phyloP scores from a whole-genome alignment of 2,888 invertebrate species.

The Lithophane leautieri region DNA sequence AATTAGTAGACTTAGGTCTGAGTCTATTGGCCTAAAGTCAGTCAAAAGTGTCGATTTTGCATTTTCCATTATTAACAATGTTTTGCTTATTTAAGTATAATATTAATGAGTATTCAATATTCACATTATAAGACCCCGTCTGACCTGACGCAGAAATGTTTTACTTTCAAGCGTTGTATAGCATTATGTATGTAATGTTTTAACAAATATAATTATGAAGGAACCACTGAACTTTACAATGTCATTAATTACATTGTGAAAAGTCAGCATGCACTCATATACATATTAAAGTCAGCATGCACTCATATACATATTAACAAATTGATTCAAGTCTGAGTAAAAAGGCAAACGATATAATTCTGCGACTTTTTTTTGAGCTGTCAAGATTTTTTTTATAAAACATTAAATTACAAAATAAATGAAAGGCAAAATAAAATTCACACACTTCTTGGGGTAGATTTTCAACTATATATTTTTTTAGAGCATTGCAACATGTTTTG shows the following conservation, averaged over 20 bases:
- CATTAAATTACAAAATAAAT: not conserved
- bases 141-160: slow-evolving; percentile 28
- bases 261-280: not conserved
- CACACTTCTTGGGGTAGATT: not conserved
- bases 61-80: not conserved
- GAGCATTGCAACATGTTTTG: not conserved
- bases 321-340: not conserved
- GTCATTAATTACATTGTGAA: not conserved
- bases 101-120: slow-evolving; percentile 16
- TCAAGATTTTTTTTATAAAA: no score
- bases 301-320: not conserved
- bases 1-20: not conserved
- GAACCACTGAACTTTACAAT: slow-evolving; percentile 22
- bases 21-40: no score
- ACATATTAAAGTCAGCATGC: not conserved
- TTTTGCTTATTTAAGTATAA: not conserved
- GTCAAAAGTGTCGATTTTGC: not conserved
- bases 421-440: not conserved
- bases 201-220: slow-evolving; percentile 12
- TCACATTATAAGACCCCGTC: slow-evolving; percentile 13
- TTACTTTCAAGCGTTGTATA: not conserved
- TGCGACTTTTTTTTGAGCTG: not conserved
- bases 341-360: not conserved
- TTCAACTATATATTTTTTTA: no score
- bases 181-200: slow-evolving; percentile 4